Evolutionary conservation across 2,113 vertebrate species (phyloP).

Genomic region (Leptocoma aspasia): DNA sequence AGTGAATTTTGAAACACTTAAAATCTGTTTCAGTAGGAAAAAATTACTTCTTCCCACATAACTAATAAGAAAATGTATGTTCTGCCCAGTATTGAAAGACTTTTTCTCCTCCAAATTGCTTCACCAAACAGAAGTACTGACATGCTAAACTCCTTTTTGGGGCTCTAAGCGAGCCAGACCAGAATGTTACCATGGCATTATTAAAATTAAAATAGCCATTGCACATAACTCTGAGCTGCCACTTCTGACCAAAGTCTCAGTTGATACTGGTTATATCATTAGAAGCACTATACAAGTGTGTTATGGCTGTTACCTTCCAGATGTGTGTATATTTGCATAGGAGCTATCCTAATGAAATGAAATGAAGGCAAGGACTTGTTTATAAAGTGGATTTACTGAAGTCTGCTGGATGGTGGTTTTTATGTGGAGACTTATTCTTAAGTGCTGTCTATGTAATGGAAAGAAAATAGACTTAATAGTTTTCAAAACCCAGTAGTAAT

Average conservation of each 20-base stretch:
- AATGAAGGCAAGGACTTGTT: neutral
- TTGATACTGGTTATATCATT: neutral
- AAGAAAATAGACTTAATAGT: neutral
- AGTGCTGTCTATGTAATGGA: neutral
- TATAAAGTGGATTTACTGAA: neutral
- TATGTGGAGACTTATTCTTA: neutral
- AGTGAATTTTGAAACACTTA: neutral
- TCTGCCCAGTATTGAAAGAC: neutral
- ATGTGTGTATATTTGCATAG: neutral
- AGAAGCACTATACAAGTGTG: neutral
- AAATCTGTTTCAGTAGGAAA: neutral
- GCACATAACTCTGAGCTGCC: neutral
- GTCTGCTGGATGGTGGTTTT: neutral
- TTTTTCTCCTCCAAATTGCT: neutral
- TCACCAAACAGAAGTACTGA: fast-evolving
- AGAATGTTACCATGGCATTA: neutral
- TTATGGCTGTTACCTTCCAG: neutral
- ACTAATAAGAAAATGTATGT: neutral
- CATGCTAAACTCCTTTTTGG: neutral
- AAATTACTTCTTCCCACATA: neutral
- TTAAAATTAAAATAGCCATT: neutral
- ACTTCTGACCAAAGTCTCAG: neutral
- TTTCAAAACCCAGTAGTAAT: neutral
- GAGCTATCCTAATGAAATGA: neutral
- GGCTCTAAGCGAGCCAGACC: neutral